phyloP scores from a whole-genome alignment of 2,113 vertebrate genomes.

The Mohoua ochrocephala region DNA sequence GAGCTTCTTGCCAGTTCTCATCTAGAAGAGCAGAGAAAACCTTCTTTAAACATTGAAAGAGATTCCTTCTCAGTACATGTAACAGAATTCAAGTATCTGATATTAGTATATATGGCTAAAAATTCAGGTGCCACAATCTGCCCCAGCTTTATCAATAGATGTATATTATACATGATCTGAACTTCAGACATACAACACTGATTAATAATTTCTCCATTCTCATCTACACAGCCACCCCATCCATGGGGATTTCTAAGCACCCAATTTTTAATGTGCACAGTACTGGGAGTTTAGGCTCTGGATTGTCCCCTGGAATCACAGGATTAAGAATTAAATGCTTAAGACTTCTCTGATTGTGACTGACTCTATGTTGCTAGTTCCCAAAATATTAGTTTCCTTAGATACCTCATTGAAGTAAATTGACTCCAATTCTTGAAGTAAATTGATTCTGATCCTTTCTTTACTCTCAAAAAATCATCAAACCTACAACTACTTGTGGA shows the following conservation, averaged over 20 bases:
- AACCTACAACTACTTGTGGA: background rate
- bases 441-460: background rate
- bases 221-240: background rate
- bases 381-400: background rate
- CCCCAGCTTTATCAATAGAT: background rate
- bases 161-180: background rate
- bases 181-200: background rate
- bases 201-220: background rate
- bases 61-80: background rate
- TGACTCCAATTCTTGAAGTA: background rate
- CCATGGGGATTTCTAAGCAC: background rate
- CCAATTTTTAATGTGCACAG: background rate
- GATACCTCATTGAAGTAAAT: background rate
- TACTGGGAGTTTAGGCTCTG: background rate
- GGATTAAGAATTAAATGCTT: background rate
- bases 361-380: background rate
- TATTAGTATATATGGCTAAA: background rate
- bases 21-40: conserved; percentile 67
- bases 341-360: background rate
- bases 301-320: background rate
- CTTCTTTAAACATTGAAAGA: background rate
- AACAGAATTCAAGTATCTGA: background rate
- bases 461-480: background rate
- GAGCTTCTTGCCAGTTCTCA: conserved; percentile 89
- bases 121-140: fast-evolving